Evolutionary conservation across 2,797 vertebrate genomes (phyloP).

Genomic region (Pseudochromis fuscus): DNA sequence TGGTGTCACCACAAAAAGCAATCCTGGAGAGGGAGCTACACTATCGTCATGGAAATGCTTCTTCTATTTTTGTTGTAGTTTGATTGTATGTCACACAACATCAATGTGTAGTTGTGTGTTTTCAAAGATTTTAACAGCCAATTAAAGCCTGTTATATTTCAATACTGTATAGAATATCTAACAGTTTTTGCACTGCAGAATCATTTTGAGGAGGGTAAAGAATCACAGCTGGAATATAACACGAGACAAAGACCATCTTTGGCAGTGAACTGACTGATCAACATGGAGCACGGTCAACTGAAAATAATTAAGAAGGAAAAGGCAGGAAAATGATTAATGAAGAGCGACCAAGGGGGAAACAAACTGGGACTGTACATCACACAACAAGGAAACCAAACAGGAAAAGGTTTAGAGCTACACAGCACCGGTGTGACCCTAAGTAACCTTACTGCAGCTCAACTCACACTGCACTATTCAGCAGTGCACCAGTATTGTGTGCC

Average conservation of each 20-base stretch:
- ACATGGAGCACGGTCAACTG: background rate
- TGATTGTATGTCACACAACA: too few species aligned
- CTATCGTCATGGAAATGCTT: background rate
- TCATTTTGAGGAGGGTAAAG: background rate
- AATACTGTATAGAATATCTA: background rate
- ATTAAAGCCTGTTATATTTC: background rate
- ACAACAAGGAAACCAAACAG: constrained; percentile 5
- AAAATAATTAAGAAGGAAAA: background rate
- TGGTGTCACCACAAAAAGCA: background rate
- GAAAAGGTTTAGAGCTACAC: constrained; percentile 3
- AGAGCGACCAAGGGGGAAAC: background rate
- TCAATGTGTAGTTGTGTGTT: too few species aligned
- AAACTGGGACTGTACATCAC: background rate
- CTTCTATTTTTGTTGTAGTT: background rate
- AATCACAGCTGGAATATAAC: background rate
- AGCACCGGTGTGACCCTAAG: constrained; percentile 14
- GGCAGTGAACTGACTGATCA: background rate
- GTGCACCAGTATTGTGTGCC: constrained; percentile 53
- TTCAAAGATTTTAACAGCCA: background rate
- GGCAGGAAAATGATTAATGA: background rate
- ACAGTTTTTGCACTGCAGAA: background rate
- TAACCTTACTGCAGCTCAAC: constrained; percentile 28
- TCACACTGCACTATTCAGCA: constrained; percentile 41
- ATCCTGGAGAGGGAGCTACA: constrained; percentile 39
- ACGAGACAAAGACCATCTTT: background rate